Evolutionary conservation across 2,888 invertebrate genomes (phyloP).

Genomic region (Drosophila rubida): DNA sequence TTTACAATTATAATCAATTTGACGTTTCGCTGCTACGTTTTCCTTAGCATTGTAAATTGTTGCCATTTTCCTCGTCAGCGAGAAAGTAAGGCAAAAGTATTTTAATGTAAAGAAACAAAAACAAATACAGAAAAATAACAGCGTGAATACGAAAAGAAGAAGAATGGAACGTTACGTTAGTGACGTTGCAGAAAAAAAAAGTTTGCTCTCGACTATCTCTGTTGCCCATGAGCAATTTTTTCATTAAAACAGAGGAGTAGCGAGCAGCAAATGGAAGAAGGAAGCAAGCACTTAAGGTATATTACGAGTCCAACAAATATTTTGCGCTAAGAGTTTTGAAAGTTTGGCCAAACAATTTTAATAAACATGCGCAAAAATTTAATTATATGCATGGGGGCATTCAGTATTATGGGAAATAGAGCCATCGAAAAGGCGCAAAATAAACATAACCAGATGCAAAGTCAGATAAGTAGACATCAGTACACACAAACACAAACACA

Average conservation of each 20-base stretch:
- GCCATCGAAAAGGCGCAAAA: constrained; percentile 69
- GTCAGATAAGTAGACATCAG: constrained; percentile 60
- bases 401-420: constrained; percentile 70
- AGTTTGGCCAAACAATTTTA: constrained; percentile 72
- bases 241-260: constrained; percentile 38
- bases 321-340: constrained; percentile 21
- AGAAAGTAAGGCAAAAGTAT: constrained; percentile 61
- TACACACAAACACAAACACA: constrained; percentile 19
- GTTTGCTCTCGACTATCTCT: constrained; percentile 58
- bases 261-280: constrained; percentile 1
- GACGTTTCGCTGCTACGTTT: constrained; percentile 36
- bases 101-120: constrained; percentile 50
- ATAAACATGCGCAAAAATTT: constrained; percentile 76
- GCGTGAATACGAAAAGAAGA: constrained; percentile 7
- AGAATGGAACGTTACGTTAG: constrained; percentile 31
- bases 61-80: constrained; percentile 34
- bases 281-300: constrained; percentile 40
- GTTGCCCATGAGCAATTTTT: constrained; percentile 54
- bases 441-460: constrained; percentile 73
- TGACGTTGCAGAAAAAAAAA: constrained; percentile 66
- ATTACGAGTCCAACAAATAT: constrained; percentile 32
- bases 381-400: constrained; percentile 77
- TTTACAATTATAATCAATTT: constrained; percentile 79
- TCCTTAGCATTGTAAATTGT: constrained; percentile 64
- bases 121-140: constrained; percentile 2